Base-by-base conservation (phyloP, 2,888 invertebrate species). In the Tetragonisca angustula region DNA sequence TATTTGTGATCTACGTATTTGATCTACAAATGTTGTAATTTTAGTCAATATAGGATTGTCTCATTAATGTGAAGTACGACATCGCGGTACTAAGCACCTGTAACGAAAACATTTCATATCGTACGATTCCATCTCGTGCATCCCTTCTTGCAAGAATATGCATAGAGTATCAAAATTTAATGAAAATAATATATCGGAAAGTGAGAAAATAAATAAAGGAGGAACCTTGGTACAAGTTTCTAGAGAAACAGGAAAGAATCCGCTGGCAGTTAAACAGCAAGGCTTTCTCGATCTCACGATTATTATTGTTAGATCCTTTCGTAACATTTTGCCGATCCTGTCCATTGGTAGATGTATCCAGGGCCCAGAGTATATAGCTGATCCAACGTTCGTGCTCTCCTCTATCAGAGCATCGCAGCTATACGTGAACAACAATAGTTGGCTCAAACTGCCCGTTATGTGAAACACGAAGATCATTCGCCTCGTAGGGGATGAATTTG, bases 241-340 rank as follows among this genome's bases (percentile, higher is more conserved):
- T 13, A 87, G 27, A 1, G 87, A 80, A 2, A 89, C 82, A 2
- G 82, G 74, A 24, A 82, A 89, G 68, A 84, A 88, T 36, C 83
- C 80, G 32, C 73, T 80, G 2, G 84, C 88, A 0, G 88, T 84
- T 15, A 88, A n/a, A 32, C 69, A 76, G 5, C 80, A 87, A 0
- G 90, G 78, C 11, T 49, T 43, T 2, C 15, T 43, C 5, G 75
- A 59, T 19, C 75, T 56, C 49, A 80, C 21, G n/a, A 83, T 69
- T 4, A 70, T 17, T 15, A 79, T 24, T 17, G 0, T 49, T 43
- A 68, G 15, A 27, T 79, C 61, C 0, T 19, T 73, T 17, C 75
- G 49, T 5, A 76, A 4, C 9, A 27, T 59, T 27, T 17, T 54
- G 0, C 75, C 75, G 2, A 11, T 11, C 56, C 27, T 68, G 24